A percentile compares a stretch with the other conserved stretches of the same genome.
phyloP scores from a whole-genome alignment of 2,888 invertebrate genomes.

The Leptopilina syphax region DNA sequence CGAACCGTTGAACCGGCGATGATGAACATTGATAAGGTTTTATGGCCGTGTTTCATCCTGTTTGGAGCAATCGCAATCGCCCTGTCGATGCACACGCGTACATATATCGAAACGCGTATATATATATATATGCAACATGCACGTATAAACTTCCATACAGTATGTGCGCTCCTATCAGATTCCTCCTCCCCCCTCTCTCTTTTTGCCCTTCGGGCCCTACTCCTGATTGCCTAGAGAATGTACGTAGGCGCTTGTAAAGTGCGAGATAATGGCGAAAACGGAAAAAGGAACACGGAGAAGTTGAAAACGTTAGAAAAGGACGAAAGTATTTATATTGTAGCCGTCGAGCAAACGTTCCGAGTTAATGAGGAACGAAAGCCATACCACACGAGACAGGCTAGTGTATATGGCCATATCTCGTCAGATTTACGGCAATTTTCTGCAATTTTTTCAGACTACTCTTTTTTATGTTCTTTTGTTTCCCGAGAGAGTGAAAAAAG shows the following conservation, averaged over 20 bases:
- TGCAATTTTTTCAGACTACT: not conserved
- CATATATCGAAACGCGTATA: slow-evolving; percentile 14
- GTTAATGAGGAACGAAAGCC: slow-evolving; percentile 39
- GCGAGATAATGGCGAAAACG: slow-evolving; percentile 33
- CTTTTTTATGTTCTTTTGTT: not conserved
- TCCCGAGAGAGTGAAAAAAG: too few relatives aligned
- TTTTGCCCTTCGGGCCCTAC: slow-evolving; percentile 1
- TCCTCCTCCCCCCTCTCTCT: not conserved
- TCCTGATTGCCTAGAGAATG: slow-evolving; percentile 38
- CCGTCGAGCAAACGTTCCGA: slow-evolving; percentile 31
- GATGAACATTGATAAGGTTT: slow-evolving; percentile 71
- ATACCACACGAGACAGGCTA: slow-evolving; percentile 26
- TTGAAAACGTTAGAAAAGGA: slow-evolving; percentile 10
- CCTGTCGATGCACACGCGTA: slow-evolving; percentile 35
- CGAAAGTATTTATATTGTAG: slow-evolving; percentile 36
- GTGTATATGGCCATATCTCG: slow-evolving; percentile 18
- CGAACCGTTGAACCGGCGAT: slow-evolving; percentile 69
- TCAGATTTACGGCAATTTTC: slow-evolving; percentile 40
- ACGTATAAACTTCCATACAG: not conserved
- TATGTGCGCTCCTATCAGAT: slow-evolving; percentile 33
- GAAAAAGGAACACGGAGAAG: slow-evolving; percentile 7
- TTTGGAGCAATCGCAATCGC: slow-evolving; percentile 63
- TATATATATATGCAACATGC: not conserved
- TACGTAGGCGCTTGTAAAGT: slow-evolving; percentile 34
- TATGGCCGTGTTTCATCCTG: slow-evolving; percentile 70